phyloP scores from a whole-genome alignment of 1,140 invertebrate species.

The Macrosteles quadrilineatus region DNA sequence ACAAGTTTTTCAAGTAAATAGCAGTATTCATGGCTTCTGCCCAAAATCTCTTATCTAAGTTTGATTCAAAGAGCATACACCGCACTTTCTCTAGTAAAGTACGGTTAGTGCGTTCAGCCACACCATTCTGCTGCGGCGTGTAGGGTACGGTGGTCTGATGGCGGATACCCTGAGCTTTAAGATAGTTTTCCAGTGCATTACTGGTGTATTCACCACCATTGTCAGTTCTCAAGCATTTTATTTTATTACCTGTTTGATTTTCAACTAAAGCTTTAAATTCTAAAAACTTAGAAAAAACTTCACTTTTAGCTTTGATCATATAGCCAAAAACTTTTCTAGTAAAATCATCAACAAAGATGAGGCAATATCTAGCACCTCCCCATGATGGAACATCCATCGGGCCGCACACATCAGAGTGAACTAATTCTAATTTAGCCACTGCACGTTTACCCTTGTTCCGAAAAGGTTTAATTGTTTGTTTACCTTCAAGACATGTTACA shows the following conservation, averaged over 20 bases:
- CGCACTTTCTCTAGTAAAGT: background rate
- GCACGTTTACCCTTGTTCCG: background rate
- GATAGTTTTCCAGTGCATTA: background rate
- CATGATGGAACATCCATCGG: background rate
- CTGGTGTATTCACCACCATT: background rate
- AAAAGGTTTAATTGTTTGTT: background rate
- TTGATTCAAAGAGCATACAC: background rate
- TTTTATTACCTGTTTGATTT: too few species aligned
- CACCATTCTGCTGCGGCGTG: background rate
- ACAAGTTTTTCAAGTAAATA: background rate
- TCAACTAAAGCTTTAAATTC: background rate
- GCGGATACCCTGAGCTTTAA: background rate
- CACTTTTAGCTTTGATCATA: background rate
- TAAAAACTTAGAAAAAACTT: background rate
- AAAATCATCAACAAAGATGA: background rate
- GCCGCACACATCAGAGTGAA: background rate
- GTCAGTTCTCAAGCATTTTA: background rate
- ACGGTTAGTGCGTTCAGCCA: background rate
- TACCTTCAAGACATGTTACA: background rate
- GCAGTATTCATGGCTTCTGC: background rate
- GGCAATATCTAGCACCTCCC: background rate
- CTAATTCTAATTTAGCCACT: background rate
- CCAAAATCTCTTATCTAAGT: background rate
- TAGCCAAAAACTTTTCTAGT: background rate
- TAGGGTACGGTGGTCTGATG: background rate